Base-by-base conservation (phyloP, 1,140 invertebrate species). In the Galendromus occidentalis region DNA sequence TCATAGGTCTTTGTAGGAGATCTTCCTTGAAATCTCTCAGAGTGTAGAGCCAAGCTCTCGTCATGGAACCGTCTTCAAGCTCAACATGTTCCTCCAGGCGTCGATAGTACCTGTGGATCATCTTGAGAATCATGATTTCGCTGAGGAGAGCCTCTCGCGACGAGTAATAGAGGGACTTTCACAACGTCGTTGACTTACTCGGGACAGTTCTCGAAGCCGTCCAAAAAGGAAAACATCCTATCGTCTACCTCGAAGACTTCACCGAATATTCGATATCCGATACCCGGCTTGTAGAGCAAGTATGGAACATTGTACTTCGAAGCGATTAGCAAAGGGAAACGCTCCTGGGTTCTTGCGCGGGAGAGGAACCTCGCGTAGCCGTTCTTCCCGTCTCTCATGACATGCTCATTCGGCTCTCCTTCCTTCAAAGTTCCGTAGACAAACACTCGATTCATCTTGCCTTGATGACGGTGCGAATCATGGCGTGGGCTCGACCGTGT, bases 241-340 rank as follows among this genome's bases (percentile, higher is more conserved):
- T 87, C 79, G 74, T 92, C 86, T 0, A 94, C 83, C 74, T 88
- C 83, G 72, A 89, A 93, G 29, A 93, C 76, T 79, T 94, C 90
- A 9, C 89, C 88, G 70, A 77, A 64, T n/a, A 85, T 75, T 69
- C 80, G 73, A 82, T 84, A 70, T 39, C 83, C 83, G 64, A 74
- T 79, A 17, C 77, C 85, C 65, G 85, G 83, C 70, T 78, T 78
- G 70, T 84, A 80, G 22, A 93, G 70, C 44, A 91, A 71, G 75
- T 88, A 92, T 9, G 90, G 90, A 75, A 93, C 87, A 74, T 93
- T 93, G 73, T 87, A 93, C 69, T 80, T 80, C 0, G 87, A 88
- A 17, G 82, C 87, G 69, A 94, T 89, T 6, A 93, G 83, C n/a
- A 94, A 73, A 0, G 89, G 89, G 74, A 84, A 89, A 69, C 83